Evolutionary conservation across 2,113 vertebrate species (phyloP).

Genomic region (Polypterus bichir): DNA sequence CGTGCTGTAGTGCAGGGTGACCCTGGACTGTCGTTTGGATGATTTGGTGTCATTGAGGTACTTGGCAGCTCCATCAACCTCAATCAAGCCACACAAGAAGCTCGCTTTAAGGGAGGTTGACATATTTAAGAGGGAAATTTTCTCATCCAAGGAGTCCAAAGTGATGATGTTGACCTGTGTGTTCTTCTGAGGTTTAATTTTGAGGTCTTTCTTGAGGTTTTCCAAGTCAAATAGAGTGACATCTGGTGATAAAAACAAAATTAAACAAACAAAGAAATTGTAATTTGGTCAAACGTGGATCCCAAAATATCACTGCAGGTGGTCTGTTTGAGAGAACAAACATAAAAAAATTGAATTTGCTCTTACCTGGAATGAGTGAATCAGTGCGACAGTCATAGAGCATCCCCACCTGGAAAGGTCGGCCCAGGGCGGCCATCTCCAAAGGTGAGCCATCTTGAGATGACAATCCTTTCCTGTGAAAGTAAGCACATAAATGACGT

Average conservation of each 20-base stretch:
- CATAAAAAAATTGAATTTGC: background rate
- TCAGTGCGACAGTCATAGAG: constrained; percentile 25
- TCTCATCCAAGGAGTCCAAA: constrained; percentile 23
- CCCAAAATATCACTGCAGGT: constrained; percentile 2
- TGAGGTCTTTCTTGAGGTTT: constrained; percentile 17
- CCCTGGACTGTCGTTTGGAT: constrained; percentile 24
- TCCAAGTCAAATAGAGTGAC: constrained; percentile 24
- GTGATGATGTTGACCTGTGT: constrained; percentile 23
- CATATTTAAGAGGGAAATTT: constrained; percentile 20
- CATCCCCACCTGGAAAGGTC: constrained; percentile 25
- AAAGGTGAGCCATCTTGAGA: too few relatives aligned
- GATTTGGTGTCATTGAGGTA: constrained; percentile 25
- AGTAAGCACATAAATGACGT: too few relatives aligned
- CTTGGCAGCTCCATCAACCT: constrained; percentile 21
- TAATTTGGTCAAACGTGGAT: constrained; percentile 6
- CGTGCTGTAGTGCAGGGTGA: constrained; percentile 23
- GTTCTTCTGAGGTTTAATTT: constrained; percentile 10
- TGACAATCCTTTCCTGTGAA: too few relatives aligned
- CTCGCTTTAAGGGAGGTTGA: constrained; percentile 21
- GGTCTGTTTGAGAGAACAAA: too few relatives aligned
- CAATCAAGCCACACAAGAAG: constrained; percentile 23
- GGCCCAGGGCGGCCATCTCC: constrained; percentile 14
- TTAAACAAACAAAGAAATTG: too few relatives aligned
- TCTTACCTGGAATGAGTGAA: constrained; percentile 20
- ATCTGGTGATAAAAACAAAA: constrained; percentile 9